Conservation (phyloP, 2,113 vertebrate genomes). For the Recurvirostra avosetta region DNA sequence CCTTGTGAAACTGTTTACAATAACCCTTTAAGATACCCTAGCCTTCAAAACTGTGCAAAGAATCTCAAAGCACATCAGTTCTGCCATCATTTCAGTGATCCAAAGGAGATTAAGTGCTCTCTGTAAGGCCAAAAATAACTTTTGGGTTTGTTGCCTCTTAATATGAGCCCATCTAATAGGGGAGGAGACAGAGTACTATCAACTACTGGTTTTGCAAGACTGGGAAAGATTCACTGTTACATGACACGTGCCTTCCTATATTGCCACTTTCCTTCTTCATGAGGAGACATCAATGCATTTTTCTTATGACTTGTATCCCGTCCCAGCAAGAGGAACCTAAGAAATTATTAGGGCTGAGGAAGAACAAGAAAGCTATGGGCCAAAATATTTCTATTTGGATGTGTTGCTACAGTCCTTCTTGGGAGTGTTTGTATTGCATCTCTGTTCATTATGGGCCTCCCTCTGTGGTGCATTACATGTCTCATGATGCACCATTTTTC, state of each 20-base stretch:
- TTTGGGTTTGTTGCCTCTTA: neutral
- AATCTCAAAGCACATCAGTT: neutral
- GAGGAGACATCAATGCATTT: neutral
- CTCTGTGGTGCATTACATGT: neutral
- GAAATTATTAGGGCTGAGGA: neutral
- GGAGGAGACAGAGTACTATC: neutral
- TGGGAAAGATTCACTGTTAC: neutral
- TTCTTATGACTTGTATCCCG: neutral
- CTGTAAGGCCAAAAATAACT: neutral
- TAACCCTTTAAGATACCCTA: neutral
- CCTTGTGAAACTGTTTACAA: neutral
- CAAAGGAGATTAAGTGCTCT: neutral
- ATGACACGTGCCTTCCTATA: neutral
- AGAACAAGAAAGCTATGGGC: neutral
- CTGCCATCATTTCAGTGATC: neutral
- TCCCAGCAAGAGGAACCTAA: neutral
- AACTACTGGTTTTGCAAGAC: neutral
- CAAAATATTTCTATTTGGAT: neutral
- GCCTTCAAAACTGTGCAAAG: neutral
- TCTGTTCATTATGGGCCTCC: neutral
- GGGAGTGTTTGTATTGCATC: neutral
- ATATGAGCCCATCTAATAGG: neutral
- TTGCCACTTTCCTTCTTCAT: neutral
- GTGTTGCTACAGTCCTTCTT: neutral
- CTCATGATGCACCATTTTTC: constrained; percentile 1